phyloP scores from a whole-genome alignment of 2,888 invertebrate species.

The Dicranocentrus wangi region DNA sequence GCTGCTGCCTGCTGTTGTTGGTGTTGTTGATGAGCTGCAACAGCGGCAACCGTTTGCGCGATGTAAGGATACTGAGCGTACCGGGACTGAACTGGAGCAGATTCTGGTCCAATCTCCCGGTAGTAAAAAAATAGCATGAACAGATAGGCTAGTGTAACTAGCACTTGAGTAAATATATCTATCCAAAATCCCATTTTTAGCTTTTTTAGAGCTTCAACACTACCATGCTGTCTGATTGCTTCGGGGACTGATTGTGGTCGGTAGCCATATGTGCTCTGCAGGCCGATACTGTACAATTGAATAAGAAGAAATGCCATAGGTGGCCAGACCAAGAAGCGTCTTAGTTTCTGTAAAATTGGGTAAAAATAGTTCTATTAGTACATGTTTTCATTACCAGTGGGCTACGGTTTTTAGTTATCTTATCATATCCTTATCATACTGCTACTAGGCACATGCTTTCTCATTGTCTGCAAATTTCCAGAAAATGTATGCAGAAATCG shows the following conservation, averaged over 20 bases:
- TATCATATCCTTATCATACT: too few species aligned
- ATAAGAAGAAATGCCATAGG: constrained; percentile 60
- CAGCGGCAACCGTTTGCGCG: constrained; percentile 46
- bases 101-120: constrained; percentile 65
- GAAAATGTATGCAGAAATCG: too few species aligned
- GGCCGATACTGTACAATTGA: constrained; percentile 57
- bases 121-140: constrained; percentile 67
- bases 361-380: too few species aligned
- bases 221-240: constrained; percentile 44
- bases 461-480: too few species aligned
- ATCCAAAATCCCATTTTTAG: constrained; percentile 48
- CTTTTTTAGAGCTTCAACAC: constrained; percentile 27
- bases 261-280: constrained; percentile 56
- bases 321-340: constrained; percentile 64
- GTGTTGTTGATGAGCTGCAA: constrained; percentile 47
- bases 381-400: too few species aligned
- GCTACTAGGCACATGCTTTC: too few species aligned
- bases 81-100: constrained; percentile 60
- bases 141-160: constrained; percentile 48
- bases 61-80: constrained; percentile 60
- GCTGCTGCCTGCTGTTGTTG: constrained; percentile 49
- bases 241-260: constrained; percentile 52
- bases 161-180: constrained; percentile 40
- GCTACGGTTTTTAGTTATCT: too few species aligned
- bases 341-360: constrained; percentile 52